phyloP scores from a whole-genome alignment of 2,888 invertebrate species.

The Hemaris fuciformis region DNA sequence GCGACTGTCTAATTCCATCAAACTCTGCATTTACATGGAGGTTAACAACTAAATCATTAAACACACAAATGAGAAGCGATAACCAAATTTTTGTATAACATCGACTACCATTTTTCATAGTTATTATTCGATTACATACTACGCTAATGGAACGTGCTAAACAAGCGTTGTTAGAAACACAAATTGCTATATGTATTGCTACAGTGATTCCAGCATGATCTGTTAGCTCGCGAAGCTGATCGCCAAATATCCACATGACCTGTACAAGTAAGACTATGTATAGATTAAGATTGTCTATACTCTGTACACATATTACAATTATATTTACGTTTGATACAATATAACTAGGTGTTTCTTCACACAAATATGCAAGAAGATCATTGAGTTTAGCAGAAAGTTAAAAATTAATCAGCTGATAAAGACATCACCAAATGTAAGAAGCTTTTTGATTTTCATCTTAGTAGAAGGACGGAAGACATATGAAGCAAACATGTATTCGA shows the following conservation, averaged over 20 bases:
- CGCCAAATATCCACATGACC: constrained; percentile 82
- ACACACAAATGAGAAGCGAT: constrained; percentile 56
- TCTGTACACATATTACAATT: constrained; percentile 52
- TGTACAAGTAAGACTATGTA: constrained; percentile 73
- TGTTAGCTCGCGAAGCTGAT: constrained; percentile 68
- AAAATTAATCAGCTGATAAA: constrained; percentile 30
- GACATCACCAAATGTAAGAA: constrained; percentile 24
- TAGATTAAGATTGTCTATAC: constrained; percentile 53
- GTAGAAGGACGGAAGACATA: constrained; percentile 78
- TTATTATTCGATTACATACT: constrained; percentile 51
- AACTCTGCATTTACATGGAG: constrained; percentile 47
- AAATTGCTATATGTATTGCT: constrained; percentile 55
- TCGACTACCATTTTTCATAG: constrained; percentile 77
- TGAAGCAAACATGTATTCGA: constrained; percentile 61
- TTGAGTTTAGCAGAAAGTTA: constrained; percentile 16
- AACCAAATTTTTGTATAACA: constrained; percentile 51
- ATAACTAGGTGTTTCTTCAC: constrained; percentile 48
- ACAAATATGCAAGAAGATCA: constrained; percentile 24
- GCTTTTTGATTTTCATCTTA: constrained; percentile 46
- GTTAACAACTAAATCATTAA: constrained; percentile 39
- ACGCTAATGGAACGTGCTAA: constrained; percentile 55
- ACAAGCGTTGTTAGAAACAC: constrained; percentile 53
- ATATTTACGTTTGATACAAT: constrained; percentile 35
- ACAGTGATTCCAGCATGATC: constrained; percentile 56
- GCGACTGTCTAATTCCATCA: constrained; percentile 40